Conservation (phyloP, 1,140 invertebrate genomes). For the Mylabris phalerata region DNA sequence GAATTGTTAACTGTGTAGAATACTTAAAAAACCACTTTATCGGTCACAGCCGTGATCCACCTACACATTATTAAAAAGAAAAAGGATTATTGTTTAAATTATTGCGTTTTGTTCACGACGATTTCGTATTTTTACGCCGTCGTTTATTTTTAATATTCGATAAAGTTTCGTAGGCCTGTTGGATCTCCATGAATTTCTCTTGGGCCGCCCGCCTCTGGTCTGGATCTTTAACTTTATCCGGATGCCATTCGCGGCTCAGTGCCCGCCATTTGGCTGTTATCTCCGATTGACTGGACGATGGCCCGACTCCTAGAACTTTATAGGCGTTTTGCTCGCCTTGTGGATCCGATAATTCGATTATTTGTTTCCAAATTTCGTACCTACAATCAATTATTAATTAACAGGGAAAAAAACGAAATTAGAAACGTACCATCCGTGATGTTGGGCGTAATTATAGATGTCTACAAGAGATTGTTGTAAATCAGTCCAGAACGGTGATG, state of each 20-base stretch:
- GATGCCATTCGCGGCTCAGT: slow-evolving; percentile 84
- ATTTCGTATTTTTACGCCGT: slow-evolving; percentile 63
- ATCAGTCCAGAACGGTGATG: slow-evolving; percentile 74
- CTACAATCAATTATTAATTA: slow-evolving; percentile 16
- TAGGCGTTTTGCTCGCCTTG: slow-evolving; percentile 85
- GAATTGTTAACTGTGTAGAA: too few species aligned
- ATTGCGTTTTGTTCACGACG: slow-evolving; percentile 13
- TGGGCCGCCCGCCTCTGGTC: slow-evolving; percentile 60
- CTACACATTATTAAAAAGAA: too few species aligned
- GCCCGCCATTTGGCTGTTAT: slow-evolving; percentile 75
- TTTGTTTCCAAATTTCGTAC: slow-evolving; percentile 75
- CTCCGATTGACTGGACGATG: slow-evolving; percentile 73
- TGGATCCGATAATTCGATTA: slow-evolving; percentile 80
- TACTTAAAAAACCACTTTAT: too few species aligned
- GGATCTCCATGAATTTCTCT: slow-evolving; percentile 87
- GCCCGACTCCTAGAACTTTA: slow-evolving; percentile 69
- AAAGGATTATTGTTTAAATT: too few species aligned
- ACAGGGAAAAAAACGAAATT: slow-evolving; percentile 3
- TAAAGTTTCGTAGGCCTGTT: slow-evolving; percentile 84
- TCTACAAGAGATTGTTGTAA: slow-evolving; percentile 67
- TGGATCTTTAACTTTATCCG: slow-evolving; percentile 80
- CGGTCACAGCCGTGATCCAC: too few species aligned
- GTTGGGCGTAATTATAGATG: slow-evolving; percentile 42
- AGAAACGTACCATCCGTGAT: slow-evolving; percentile 51
- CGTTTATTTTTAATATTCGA: slow-evolving; percentile 75